Conservation (phyloP, 2,888 invertebrate genomes). For the Cybosia mesomella region DNA sequence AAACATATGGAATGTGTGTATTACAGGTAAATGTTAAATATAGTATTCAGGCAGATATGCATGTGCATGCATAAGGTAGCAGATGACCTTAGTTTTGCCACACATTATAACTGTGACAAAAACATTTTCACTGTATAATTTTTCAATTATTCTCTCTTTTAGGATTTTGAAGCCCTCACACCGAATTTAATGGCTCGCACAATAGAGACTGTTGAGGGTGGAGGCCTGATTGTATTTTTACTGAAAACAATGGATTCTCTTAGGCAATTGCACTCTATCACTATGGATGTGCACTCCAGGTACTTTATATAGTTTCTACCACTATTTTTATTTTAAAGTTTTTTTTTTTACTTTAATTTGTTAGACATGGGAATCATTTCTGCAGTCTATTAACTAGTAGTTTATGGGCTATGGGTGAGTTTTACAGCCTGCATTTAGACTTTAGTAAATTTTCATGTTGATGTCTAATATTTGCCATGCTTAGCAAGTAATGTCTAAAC, state of each 20-base stretch:
- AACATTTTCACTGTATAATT: neutral
- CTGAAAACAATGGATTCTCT: slow-evolving; percentile 95
- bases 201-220: slow-evolving; percentile 99
- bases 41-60: neutral
- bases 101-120: neutral
- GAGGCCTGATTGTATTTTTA: slow-evolving; percentile 96
- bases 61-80: too few relatives aligned
- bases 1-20: slow-evolving; percentile 98
- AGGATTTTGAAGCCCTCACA: slow-evolving; percentile 99
- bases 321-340: too few relatives aligned
- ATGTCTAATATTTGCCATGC: too few relatives aligned
- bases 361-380: too few relatives aligned
- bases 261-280: slow-evolving; percentile 97
- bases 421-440: too few relatives aligned
- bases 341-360: too few relatives aligned
- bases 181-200: slow-evolving; percentile 98
- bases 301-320: slow-evolving; percentile 56
- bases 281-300: slow-evolving; percentile 99
- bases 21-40: slow-evolving; percentile 89
- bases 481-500: too few relatives aligned
- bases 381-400: too few relatives aligned
- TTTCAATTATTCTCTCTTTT: slow-evolving; percentile 29
- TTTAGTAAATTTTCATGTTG: too few relatives aligned
- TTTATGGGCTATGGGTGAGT: too few relatives aligned
- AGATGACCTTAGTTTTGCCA: neutral